Base-by-base conservation (phyloP, 37 sponge, comb jelly and placozoan genomes). In the Chondrosia reniformis region DNA sequence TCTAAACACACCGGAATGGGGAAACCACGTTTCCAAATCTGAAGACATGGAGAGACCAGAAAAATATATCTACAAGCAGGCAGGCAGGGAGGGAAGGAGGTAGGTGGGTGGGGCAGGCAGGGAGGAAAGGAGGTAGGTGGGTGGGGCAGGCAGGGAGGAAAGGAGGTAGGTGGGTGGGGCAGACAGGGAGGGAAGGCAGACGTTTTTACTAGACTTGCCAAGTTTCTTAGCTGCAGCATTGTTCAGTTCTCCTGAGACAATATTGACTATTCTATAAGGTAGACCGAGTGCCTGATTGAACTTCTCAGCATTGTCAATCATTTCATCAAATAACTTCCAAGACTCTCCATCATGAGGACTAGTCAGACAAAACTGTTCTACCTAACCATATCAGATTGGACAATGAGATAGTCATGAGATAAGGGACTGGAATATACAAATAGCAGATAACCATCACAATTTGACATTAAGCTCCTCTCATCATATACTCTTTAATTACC, bases 11-110 rank as follows among this genome's bases (percentile, higher is more conserved):
- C 91, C 93, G 0, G 91, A 86, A 3, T 89, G 89, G 30, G 99
- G 99, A 61, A 97, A 97, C 95, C 95, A 97, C 27, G 90, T 95
- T 85, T 97, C 99, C 54, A 97, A 57, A 72, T 97, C 99, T 69
- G 72, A 1, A 9, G 72, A 36, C 34, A 4, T 4, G 4, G 5
- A 3, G 15, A 15, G 15, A 49, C 15, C 10, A 49, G 52, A 49
- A 15, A 10, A 10, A 49, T 49, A 15, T 49, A 49, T 49, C 15
- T 49, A 49, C 52, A 49, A 49, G 15, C 15, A 15, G 10, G 15
- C 52, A 15, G 10, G 15, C 52, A 49, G 10, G 52, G 52, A 49
- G 52, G 10, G 52, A 49, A 10, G 15, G 52, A n/a, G n/a, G n/a
- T n/a, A n/a, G n/a, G n/a, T n/a, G n/a, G n/a, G n/a, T n/a, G n/a